A percentile compares a stretch with the other conserved stretches of the same genome.
Evolutionary conservation across 1,140 invertebrate genomes (phyloP).

Genomic region (Papilio machaon): DNA sequence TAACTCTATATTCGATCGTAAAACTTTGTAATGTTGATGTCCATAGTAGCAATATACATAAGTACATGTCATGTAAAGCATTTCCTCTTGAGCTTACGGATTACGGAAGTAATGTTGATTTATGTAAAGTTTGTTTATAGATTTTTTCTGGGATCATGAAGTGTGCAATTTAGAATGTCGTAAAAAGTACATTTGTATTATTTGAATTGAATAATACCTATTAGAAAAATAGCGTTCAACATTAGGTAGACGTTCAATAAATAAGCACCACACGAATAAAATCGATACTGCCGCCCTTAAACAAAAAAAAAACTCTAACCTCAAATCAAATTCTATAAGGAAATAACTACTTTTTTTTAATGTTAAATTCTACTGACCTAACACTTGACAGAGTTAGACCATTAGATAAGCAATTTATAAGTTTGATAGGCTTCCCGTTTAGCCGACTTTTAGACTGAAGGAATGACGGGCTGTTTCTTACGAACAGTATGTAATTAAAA

Average conservation of each 20-base stretch:
- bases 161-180: not conserved
- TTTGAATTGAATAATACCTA: not conserved
- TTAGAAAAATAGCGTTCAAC: not conserved
- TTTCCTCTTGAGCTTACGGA: not conserved
- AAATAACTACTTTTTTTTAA: too few species aligned
- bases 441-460: too few species aligned
- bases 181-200: not conserved
- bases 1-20: too few species aligned
- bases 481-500: too few species aligned
- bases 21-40: too few species aligned
- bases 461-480: too few species aligned
- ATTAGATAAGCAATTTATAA: too few species aligned
- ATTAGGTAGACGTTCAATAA: not conserved
- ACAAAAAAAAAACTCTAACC: not conserved
- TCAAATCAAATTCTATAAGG: too few species aligned
- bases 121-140: not conserved
- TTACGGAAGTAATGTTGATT: not conserved
- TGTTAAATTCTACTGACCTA: too few species aligned
- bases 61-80: not conserved
- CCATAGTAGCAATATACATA: not conserved
- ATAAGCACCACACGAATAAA: too few species aligned
- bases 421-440: too few species aligned
- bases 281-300: not conserved
- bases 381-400: too few species aligned
- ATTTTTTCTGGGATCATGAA: not conserved